Evolutionary conservation across 1,140 invertebrate species (phyloP).

Genomic region (Latrodectus geometricus): DNA sequence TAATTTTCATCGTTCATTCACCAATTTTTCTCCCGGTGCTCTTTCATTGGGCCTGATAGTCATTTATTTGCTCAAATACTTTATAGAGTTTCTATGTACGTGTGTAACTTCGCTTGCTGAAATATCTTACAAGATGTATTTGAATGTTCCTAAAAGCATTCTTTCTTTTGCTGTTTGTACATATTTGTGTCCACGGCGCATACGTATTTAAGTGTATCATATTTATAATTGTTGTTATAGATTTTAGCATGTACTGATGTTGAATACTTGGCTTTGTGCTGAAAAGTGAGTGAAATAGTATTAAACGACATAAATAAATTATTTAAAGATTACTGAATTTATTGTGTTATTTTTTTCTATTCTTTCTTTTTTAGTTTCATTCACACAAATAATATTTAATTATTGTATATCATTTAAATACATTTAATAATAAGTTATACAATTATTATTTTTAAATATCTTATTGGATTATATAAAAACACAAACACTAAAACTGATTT

Average conservation of each 20-base stretch:
- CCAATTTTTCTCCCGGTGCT: neutral
- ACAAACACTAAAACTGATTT: neutral
- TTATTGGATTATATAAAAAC: neutral
- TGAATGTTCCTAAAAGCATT: slow-evolving; percentile 49
- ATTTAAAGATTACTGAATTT: slow-evolving; percentile 49
- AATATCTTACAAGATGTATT: neutral
- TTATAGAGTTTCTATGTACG: neutral
- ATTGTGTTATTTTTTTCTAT: slow-evolving; percentile 4
- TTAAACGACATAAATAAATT: slow-evolving; percentile 38
- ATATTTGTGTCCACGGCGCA: neutral
- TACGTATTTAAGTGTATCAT: slow-evolving; percentile 21
- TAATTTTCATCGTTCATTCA: too few relatives aligned
- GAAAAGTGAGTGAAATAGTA: slow-evolving; percentile 16
- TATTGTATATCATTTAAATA: neutral
- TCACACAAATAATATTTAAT: too few relatives aligned
- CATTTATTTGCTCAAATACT: neutral
- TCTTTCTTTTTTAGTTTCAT: neutral
- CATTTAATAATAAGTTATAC: too few relatives aligned
- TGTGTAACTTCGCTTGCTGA: neutral
- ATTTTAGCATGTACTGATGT: slow-evolving; percentile 15
- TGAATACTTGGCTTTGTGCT: neutral
- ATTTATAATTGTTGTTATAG: slow-evolving; percentile 24
- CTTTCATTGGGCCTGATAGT: neutral
- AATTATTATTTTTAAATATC: neutral
- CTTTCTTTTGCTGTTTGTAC: slow-evolving; percentile 18